These are phyloP conservation scores for Geococcyx californianus DNA, from an alignment of 2,113 vertebrate genomes.

Conservation along the genomic window DNA sequence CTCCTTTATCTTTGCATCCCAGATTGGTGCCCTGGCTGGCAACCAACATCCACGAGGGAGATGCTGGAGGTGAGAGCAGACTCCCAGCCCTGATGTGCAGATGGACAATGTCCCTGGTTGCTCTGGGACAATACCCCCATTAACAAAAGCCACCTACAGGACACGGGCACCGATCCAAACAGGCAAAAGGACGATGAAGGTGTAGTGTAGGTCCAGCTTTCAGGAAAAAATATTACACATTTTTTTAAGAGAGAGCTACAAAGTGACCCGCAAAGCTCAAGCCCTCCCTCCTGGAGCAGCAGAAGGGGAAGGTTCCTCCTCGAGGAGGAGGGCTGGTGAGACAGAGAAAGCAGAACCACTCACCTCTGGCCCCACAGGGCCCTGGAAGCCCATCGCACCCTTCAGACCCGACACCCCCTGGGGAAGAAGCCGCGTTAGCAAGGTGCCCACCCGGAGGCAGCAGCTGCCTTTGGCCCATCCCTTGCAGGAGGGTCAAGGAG, in stretches of 20 bases:
- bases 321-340: not conserved
- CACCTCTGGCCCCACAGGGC: constrained; percentile 79
- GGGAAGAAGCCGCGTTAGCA: not conserved
- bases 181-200: too few relatives aligned
- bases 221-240: too few relatives aligned
- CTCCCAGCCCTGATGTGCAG: rapidly evolving
- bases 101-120: not conserved
- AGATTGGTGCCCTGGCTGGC: too few relatives aligned
- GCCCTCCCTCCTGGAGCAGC: not conserved
- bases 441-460: not conserved
- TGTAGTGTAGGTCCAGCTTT: not conserved
- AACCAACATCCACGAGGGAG: not conserved
- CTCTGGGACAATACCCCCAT: not conserved
- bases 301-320: too few relatives aligned
- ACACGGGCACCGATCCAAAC: not conserved
- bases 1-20: not conserved
- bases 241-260: not conserved
- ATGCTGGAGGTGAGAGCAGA: not conserved
- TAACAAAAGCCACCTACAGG: not conserved
- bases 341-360: constrained; percentile 15
- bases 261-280: not conserved
- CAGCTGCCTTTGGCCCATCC: not conserved
- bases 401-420: constrained; percentile 80
- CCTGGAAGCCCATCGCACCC: constrained; percentile 77
- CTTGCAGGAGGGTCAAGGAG: not conserved